Percentiles rank a stretch among this genome's conserved stretches.
Conservation (phyloP, 2,888 invertebrate species). For the Platycheirus albimanus region DNA sequence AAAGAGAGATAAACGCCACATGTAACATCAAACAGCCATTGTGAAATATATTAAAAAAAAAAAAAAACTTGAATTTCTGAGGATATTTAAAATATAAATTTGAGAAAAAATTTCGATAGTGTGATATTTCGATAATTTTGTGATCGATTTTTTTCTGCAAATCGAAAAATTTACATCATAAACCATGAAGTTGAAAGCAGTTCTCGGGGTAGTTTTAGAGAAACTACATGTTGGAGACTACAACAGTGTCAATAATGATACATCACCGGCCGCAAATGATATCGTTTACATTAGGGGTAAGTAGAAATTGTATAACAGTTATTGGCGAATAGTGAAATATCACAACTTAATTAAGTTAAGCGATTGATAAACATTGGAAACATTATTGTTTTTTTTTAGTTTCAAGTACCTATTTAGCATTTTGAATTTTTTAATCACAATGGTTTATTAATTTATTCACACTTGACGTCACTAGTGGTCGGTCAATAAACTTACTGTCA, state of each 20-base stretch:
- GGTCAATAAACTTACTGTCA: too few species aligned
- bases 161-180: not conserved
- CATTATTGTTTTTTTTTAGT: not conserved
- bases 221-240: slow-evolving; percentile 68
- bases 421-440: too few species aligned
- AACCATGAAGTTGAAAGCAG: slow-evolving; percentile 71
- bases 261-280: slow-evolving; percentile 32
- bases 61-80: slow-evolving; percentile 12
- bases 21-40: slow-evolving; percentile 22
- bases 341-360: too few species aligned
- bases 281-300: slow-evolving; percentile 61
- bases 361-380: too few species aligned
- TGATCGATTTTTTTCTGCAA: not conserved
- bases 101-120: not conserved
- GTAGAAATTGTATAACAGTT: slow-evolving; percentile 5
- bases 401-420: too few species aligned
- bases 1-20: slow-evolving; percentile 29
- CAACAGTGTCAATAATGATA: slow-evolving; percentile 39
- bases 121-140: slow-evolving; percentile 3
- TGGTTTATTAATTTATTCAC: too few species aligned
- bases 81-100: not conserved
- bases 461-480: too few species aligned
- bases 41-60: slow-evolving; percentile 6
- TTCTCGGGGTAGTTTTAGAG: slow-evolving; percentile 71
- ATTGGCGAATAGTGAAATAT: too few species aligned